Evolutionary conservation across 2,797 vertebrate genomes (phyloP).

Genomic region (Protonibea diacanthus): DNA sequence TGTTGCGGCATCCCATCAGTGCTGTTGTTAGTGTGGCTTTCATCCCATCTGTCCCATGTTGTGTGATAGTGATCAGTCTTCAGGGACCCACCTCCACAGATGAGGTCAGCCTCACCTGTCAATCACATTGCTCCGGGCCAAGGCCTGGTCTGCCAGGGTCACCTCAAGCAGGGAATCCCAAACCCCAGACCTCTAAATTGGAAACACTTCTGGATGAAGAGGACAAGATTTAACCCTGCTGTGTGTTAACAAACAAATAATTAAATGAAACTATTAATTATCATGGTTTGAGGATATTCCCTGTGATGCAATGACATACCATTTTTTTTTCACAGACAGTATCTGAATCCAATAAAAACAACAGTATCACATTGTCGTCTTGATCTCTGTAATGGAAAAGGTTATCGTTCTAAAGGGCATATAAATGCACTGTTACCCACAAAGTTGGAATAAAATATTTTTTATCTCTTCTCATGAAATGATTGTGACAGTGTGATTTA

Average conservation of each 20-base stretch:
- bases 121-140: constrained; percentile 69
- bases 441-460: no score
- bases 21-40: constrained; percentile 68
- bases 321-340: constrained; percentile 20
- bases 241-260: constrained; percentile 38
- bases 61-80: constrained; percentile 82
- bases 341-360: constrained; percentile 28
- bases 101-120: constrained; percentile 80
- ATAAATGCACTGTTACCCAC: no score
- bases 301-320: constrained; percentile 12
- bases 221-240: constrained; percentile 17
- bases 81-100: constrained; percentile 75
- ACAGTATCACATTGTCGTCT: constrained; percentile 12
- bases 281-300: constrained; percentile 19
- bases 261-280: constrained; percentile 28
- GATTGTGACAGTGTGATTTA: no score
- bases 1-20: constrained; percentile 55
- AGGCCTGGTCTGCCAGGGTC: constrained; percentile 65
- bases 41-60: constrained; percentile 73
- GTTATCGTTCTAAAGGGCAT: constrained; percentile 9
- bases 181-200: constrained; percentile 60
- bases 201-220: constrained; percentile 44
- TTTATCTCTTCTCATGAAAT: no score
- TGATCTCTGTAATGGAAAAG: constrained; percentile 10
- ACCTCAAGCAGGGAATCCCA: constrained; percentile 67